These are phyloP conservation scores for Nothoprocta perdicaria DNA, from an alignment of 2,113 vertebrate genomes.

Conservation along the genomic window DNA sequence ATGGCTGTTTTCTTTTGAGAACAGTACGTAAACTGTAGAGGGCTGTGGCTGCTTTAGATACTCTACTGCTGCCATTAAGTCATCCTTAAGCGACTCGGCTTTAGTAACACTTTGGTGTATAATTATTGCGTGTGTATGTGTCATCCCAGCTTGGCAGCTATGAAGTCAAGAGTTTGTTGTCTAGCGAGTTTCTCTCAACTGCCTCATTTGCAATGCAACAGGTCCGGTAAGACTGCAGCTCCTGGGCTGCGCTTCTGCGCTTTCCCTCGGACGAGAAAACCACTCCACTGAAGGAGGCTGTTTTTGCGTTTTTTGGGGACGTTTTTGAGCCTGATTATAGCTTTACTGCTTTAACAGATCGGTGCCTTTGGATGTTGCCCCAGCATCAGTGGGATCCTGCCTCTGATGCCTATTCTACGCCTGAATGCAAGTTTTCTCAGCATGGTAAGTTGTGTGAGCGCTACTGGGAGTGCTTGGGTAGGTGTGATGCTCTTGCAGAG, in stretches of 20 bases:
- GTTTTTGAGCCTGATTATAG: background rate
- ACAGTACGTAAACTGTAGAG: background rate
- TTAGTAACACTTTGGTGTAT: conserved; percentile 15
- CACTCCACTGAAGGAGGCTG: background rate
- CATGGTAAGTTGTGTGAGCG: conserved; percentile 47
- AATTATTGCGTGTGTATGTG: conserved; percentile 54
- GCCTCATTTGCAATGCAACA: conserved; percentile 41
- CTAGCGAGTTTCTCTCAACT: conserved; percentile 68
- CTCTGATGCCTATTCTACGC: background rate
- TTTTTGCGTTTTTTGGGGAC: background rate
- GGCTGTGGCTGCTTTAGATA: background rate
- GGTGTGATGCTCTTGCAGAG: background rate
- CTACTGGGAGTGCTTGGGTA: background rate
- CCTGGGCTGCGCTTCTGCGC: background rate
- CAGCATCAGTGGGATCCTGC: rapidly evolving
- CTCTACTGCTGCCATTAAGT: background rate
- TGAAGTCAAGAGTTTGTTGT: conserved; percentile 60
- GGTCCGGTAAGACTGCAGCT: background rate
- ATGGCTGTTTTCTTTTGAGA: conserved; percentile 4
- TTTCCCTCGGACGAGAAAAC: background rate
- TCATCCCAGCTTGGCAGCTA: conserved; percentile 51
- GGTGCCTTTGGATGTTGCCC: background rate
- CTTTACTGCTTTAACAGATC: background rate
- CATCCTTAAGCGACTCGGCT: background rate
- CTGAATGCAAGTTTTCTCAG: conserved; percentile 25